These are phyloP conservation scores for Irena cyanogastra DNA, from an alignment of 2,113 vertebrate species.

Conservation along the genomic window DNA sequence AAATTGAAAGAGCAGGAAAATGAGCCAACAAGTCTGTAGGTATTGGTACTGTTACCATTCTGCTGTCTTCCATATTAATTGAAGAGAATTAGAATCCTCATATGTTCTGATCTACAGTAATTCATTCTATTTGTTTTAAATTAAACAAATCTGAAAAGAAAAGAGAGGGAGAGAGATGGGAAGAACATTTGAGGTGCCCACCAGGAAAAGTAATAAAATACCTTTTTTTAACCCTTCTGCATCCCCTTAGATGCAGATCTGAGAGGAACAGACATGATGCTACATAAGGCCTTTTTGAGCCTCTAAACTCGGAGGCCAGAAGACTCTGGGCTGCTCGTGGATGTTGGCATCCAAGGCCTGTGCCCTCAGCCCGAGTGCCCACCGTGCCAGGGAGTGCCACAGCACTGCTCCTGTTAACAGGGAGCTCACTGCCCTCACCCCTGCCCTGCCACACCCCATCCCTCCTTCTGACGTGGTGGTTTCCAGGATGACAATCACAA, in stretches of 20 bases:
- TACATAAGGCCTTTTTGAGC: neutral
- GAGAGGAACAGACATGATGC: neutral
- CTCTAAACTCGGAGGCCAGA: neutral
- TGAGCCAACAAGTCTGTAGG: neutral
- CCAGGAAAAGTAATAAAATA: neutral
- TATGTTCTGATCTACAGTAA: neutral
- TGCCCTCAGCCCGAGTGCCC: neutral
- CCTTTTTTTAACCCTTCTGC: neutral
- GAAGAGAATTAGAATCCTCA: neutral
- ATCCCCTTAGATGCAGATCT: neutral
- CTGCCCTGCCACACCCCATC: rapidly evolving
- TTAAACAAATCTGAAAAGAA: neutral
- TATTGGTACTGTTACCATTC: neutral
- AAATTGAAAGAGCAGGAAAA: neutral
- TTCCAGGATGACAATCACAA: neutral
- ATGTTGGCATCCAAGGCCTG: neutral
- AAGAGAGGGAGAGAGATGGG: too few relatives aligned
- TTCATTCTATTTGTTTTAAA: neutral
- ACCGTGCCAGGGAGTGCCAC: neutral
- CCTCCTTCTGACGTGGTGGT: neutral
- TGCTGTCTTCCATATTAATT: neutral
- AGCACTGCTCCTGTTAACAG: neutral
- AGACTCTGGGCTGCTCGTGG: rapidly evolving
- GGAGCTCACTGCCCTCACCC: neutral
- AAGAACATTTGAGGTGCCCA: neutral